phyloP scores from a whole-genome alignment of 2,797 vertebrate species.

The Myotis planiceps region DNA sequence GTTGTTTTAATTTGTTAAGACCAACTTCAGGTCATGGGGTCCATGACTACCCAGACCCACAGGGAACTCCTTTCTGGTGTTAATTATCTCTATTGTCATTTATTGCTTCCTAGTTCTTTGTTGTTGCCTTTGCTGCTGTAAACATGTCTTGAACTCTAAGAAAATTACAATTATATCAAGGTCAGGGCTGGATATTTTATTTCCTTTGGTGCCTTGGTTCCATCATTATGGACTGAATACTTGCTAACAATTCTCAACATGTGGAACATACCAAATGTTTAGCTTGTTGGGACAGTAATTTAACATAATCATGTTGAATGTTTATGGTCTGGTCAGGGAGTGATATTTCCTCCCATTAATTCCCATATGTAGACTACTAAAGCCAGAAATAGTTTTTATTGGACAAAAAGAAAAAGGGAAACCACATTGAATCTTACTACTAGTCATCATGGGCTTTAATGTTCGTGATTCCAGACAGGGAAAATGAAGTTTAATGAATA shows the following conservation, averaged over 20 bases:
- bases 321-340: background rate
- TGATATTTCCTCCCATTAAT: background rate
- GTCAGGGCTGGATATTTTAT: background rate
- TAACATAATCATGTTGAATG: background rate
- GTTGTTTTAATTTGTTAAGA: background rate
- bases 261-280: background rate
- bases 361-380: background rate
- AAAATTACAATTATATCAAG: background rate
- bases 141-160: background rate
- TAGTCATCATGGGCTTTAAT: background rate
- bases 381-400: background rate
- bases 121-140: background rate
- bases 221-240: background rate
- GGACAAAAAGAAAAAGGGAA: background rate
- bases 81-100: background rate
- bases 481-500: background rate
- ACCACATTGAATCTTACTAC: background rate
- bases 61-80: background rate
- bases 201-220: background rate
- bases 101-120: background rate
- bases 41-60: background rate
- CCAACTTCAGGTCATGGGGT: background rate
- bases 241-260: background rate
- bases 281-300: background rate
- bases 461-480: background rate